Conservation (phyloP, 2,113 vertebrate species). For the Neogale vison region DNA sequence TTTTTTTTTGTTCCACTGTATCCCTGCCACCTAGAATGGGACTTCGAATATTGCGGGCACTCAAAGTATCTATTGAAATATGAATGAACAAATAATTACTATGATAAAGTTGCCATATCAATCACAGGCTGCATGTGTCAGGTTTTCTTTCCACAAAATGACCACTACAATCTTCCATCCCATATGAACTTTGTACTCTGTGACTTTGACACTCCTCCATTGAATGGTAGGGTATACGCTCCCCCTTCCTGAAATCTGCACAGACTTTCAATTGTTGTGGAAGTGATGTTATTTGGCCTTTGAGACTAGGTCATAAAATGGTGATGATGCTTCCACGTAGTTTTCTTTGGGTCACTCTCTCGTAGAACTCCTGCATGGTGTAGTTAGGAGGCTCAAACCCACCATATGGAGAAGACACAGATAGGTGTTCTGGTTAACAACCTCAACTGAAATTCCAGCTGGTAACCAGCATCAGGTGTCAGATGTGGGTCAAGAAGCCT, state of each 20-base stretch:
- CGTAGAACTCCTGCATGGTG: background rate
- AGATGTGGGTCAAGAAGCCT: background rate
- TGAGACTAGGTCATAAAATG: background rate
- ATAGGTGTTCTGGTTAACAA: background rate
- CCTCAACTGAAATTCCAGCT: background rate
- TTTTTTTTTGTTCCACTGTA: background rate
- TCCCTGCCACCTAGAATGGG: background rate
- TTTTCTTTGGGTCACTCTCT: background rate
- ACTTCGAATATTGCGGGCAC: background rate
- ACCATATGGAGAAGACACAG: background rate
- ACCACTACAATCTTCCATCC: background rate
- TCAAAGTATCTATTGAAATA: background rate
- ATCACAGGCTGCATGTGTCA: background rate
- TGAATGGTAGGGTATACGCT: background rate
- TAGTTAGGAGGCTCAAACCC: background rate
- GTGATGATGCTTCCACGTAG: background rate
- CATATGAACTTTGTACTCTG: background rate
- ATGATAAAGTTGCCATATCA: background rate
- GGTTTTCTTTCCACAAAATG: background rate
- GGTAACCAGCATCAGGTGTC: background rate
- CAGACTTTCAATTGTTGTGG: background rate
- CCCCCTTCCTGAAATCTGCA: background rate
- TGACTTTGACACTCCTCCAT: background rate
- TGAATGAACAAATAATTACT: background rate
- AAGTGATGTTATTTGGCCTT: background rate